These are phyloP conservation scores for Pteronotus mesoamericanus DNA, from an alignment of 2,797 vertebrate species.

Conservation along the genomic window DNA sequence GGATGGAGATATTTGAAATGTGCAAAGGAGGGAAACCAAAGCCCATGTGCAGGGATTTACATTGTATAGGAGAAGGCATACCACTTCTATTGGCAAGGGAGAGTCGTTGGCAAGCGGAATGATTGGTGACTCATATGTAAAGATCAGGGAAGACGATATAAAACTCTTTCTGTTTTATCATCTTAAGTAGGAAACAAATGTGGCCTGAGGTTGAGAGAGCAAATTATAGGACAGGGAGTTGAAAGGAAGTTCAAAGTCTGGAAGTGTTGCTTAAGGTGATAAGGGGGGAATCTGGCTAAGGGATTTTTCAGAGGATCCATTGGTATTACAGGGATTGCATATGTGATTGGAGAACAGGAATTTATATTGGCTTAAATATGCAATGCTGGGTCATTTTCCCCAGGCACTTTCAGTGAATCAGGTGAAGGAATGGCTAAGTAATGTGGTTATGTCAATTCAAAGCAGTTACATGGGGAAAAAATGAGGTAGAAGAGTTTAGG, in stretches of 20 bases:
- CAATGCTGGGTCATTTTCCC: neutral
- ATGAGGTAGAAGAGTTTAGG: neutral
- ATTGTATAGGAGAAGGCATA: accelerated
- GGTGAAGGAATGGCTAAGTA: neutral
- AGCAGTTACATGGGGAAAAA: neutral
- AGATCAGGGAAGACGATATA: neutral
- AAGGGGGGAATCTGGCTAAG: neutral
- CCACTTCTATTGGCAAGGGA: accelerated
- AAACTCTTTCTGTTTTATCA: neutral
- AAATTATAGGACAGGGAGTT: neutral
- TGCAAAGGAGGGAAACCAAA: neutral
- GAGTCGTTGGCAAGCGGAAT: neutral
- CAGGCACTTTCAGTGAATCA: neutral
- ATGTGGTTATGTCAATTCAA: neutral
- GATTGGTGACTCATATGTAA: neutral
- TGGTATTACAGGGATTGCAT: neutral
- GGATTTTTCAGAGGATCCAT: neutral
- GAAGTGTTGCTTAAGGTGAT: neutral
- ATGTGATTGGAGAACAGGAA: neutral
- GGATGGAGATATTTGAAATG: neutral
- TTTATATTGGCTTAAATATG: neutral
- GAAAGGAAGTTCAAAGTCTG: neutral
- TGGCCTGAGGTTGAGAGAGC: neutral
- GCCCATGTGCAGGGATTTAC: neutral
- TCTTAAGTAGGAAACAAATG: neutral